Evolutionary conservation across 2,113 vertebrate species (phyloP).

Genomic region (Meriones unguiculatus): DNA sequence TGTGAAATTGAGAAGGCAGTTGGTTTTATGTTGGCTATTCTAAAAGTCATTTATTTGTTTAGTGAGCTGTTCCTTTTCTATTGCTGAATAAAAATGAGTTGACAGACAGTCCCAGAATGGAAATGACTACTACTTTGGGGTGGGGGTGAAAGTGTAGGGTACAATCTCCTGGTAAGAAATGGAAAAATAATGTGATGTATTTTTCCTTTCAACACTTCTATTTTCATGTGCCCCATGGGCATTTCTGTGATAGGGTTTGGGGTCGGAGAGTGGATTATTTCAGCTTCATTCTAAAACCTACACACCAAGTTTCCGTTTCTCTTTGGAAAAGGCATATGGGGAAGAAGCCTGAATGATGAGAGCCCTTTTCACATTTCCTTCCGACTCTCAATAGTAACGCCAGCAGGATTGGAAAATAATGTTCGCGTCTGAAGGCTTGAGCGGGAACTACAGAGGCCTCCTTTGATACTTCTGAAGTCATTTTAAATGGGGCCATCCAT

Average conservation of each 20-base stretch:
- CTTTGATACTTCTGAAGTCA: slow-evolving; percentile 83
- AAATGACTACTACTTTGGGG: not conserved
- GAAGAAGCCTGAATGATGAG: slow-evolving; percentile 68
- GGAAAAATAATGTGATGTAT: not conserved
- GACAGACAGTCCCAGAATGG: not conserved
- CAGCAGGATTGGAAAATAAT: slow-evolving; percentile 78
- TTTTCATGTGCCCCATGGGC: not conserved
- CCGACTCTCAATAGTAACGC: slow-evolving; percentile 67
- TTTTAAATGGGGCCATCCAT: slow-evolving; percentile 82
- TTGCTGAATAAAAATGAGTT: slow-evolving; percentile 15
- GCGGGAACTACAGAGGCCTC: slow-evolving; percentile 80
- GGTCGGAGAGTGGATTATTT: not conserved
- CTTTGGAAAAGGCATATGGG: slow-evolving; percentile 21
- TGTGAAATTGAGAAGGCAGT: not conserved
- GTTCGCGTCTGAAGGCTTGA: slow-evolving; percentile 74
- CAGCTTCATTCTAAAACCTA: not conserved
- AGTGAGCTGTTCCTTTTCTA: not conserved
- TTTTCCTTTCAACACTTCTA: not conserved
- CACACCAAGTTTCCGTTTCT: slow-evolving; percentile 17
- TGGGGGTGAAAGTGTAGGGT: rapidly evolving
- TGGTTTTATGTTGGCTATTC: not conserved
- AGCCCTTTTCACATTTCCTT: slow-evolving; percentile 76
- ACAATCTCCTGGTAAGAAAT: not conserved
- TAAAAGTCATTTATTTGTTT: not conserved
- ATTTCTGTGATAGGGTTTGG: not conserved